Evolutionary conservation across 2,888 invertebrate species (phyloP).

Genomic region (Drosophila setosimentum): DNA sequence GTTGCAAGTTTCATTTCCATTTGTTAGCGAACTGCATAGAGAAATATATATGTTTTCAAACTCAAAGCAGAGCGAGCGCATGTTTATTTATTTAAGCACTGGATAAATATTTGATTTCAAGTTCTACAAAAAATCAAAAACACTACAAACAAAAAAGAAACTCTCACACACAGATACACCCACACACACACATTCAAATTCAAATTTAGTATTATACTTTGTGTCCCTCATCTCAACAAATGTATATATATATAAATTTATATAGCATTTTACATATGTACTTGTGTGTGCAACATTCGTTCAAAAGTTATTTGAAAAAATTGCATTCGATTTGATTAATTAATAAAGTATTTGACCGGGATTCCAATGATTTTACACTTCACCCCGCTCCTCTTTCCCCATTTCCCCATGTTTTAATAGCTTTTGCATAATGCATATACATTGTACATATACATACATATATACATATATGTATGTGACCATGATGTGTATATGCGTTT

Average conservation of each 20-base stretch:
- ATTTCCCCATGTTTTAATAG: conserved; percentile 1
- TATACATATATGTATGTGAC: conserved; percentile 1
- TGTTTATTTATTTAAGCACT: conserved; percentile 67
- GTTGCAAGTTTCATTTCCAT: conserved; percentile 63
- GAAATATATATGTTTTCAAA: conserved; percentile 18
- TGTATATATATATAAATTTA: background rate
- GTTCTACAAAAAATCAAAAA: conserved; percentile 44
- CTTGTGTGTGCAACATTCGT: conserved; percentile 50
- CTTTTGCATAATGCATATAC: conserved; percentile 16
- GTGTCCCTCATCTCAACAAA: conserved; percentile 14
- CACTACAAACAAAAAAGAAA: background rate
- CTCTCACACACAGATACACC: conserved; percentile 6
- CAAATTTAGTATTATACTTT: conserved; percentile 57
- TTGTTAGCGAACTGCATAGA: conserved; percentile 28
- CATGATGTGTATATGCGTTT: conserved; percentile 17
- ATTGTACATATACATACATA: background rate
- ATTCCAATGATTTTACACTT: conserved; percentile 18
- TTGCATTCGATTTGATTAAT: conserved; percentile 71
- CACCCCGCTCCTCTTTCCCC: background rate
- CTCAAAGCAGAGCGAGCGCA: conserved; percentile 52
- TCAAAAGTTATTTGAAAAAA: conserved; percentile 58
- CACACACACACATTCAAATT: conserved; percentile 23
- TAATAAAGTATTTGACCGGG: conserved; percentile 52
- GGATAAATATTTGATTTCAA: conserved; percentile 69
- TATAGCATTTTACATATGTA: conserved; percentile 11